phyloP scores from a whole-genome alignment of 2,888 invertebrate species.

The Drosophila longiperda region DNA sequence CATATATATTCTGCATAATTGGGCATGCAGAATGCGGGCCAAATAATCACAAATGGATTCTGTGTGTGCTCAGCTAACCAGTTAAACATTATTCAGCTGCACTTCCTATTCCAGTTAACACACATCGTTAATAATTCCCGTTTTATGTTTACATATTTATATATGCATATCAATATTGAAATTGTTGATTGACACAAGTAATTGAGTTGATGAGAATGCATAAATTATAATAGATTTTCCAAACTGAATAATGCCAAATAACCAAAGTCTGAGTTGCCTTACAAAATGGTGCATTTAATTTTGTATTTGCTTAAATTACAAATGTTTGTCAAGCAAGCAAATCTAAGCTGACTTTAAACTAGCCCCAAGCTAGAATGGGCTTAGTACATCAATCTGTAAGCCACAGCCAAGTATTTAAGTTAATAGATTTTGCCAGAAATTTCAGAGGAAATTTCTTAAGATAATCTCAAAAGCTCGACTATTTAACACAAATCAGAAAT shows the following conservation, averaged over 20 bases:
- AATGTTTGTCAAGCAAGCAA: not conserved
- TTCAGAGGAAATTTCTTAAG: not conserved
- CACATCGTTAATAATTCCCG: slow-evolving; percentile 20
- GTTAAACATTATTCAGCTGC: slow-evolving; percentile 16
- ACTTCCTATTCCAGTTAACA: slow-evolving; percentile 3
- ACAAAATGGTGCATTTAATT: not conserved
- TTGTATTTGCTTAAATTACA: not conserved
- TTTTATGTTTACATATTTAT: slow-evolving; percentile 15
- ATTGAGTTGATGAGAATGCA: slow-evolving; percentile 26
- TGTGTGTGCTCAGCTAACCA: slow-evolving; percentile 18
- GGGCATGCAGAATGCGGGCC: slow-evolving; percentile 24
- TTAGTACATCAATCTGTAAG: not conserved
- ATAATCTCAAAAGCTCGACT: not conserved
- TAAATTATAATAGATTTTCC: slow-evolving; percentile 13
- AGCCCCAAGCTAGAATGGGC: not conserved
- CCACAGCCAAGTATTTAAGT: not conserved
- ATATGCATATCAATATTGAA: slow-evolving; percentile 29
- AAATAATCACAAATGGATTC: slow-evolving; percentile 15
- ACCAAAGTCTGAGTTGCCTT: not conserved
- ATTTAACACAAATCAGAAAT: not conserved
- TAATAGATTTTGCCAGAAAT: not conserved
- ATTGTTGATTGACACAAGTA: slow-evolving; percentile 22
- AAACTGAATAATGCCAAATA: slow-evolving; percentile 4
- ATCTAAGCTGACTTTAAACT: not conserved
- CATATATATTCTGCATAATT: slow-evolving; percentile 10